Base-by-base conservation (phyloP, 2,888 invertebrate genomes). In the Alcis repandata region DNA sequence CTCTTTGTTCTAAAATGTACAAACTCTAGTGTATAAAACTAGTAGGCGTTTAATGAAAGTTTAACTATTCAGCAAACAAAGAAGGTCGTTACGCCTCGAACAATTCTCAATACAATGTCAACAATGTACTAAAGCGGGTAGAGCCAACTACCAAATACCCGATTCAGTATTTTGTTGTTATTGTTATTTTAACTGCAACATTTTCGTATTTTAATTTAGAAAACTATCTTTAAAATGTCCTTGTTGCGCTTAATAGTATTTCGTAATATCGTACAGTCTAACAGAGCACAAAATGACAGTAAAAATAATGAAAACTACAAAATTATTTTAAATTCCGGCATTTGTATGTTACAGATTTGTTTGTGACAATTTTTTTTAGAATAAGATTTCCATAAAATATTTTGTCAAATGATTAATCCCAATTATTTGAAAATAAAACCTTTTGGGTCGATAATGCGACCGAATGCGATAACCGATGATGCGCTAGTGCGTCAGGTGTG, bases 21-120 rank as follows among this genome's bases (percentile, higher is more conserved):
- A 51, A 36, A 20, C 20, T 38, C 7, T 36, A 33, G 8, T 8
- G 19, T 22, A 20, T 54, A n/a, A 9, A 49, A 22, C 41, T 19
- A n/a, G 33, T 48, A 49, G 43, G 33, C 19, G 54, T 62, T 48
- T 65, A 71, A 72, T 69, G 45, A 43, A 68, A 68, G 59, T 69
- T 59, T 59, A 63, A 70, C 67, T 63, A 57, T 54, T 56, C 57
- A 46, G 22, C 22, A 60, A 69, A 72, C 74, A 74, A 65, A 63
- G 65, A 69, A 74, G 54, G 67, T 53, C 51, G 48, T 63, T 32
- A 54, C 27, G 45, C 49, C 33, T 22, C 61, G 22, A 57, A 53
- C 59, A 72, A 57, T 69, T 70, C 53, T 68, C 67, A 49, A 65
- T 63, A 70, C 63, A 75, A 74, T 69, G 69, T 63, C 65, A 70